Evolutionary conservation across 2,888 invertebrate genomes (phyloP), one percentile per base, ranked within the genome.

Genomic region (Xylota sylvarum): DNA sequence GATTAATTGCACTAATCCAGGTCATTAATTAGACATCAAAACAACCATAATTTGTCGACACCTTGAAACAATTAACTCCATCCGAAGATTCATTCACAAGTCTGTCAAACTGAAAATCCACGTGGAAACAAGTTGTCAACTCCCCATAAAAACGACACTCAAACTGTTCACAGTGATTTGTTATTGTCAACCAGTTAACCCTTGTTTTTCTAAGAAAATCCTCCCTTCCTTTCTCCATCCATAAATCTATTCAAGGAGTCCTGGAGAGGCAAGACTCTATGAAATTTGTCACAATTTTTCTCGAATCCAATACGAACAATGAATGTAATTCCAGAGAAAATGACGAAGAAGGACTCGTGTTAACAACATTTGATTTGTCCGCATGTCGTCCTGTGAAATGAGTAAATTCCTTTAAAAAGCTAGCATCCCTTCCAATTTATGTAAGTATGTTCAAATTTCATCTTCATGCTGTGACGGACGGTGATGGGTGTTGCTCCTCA

Each of bases 401-500:
- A 62, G 14, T 14, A 32, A 35, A 48, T 32, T 65, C 35, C 48
- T 23, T 23, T 43, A n/a, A 65, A 65, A 35, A 50, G 9, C 40
- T 17, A 30, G 52, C 23, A 65, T 27, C 17, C n/a, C n/a, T 50
- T 17, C 4, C 40, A 52, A 73, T 73, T 73, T 62, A 62, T 52
- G n/a, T n/a, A n/a, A n/a, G n/a, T n/a, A n/a, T n/a, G 40, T 73
- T 43, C n/a, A 70, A 32, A 70, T 62, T 17, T 50, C 50, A 52
- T 35, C 72, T 27, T 58, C 43, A 43, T 43, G 14, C 5, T n/a
- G 1, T 4, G 7, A 30, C 2, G 23, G 32, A 40, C 27, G 35
- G 23, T 48, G 48, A 35, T 2, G 32, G 32, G 7, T 56, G 14
- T 19, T n/a, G 65, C 65, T 23, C n/a, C n/a, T 6, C 30, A 7